Evolutionary conservation across 1,140 invertebrate species (phyloP), one percentile per base, ranked within the genome.

Genomic region (Platorchestia sp.): DNA sequence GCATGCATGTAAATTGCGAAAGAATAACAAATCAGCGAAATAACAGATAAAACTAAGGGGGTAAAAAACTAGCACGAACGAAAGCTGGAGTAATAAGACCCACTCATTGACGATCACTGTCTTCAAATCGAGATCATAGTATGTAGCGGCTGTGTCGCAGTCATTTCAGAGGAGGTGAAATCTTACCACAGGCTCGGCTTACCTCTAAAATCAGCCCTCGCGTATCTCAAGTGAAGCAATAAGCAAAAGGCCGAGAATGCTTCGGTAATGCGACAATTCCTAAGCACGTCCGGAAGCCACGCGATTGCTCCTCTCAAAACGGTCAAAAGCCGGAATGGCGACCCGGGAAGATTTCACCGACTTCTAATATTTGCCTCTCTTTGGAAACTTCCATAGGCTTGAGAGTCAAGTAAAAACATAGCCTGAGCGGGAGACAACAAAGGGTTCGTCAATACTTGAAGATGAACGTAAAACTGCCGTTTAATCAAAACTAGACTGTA

Each of bases 301-400:
- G 43, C 42, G 87, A 89, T 89, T 89, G 87, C 87, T 89, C 87
- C 43, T 89, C 87, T 89, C 87, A 89, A 89, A 89, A 89, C n/a
- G 87, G 87, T 89, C 87, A 44, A 89, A 89, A 89, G n/a, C 87
- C 41, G 41, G 87, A 44, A 89, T 89, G n/a, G 87, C 87, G 43
- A 89, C 87, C 27, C 36, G 41, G n/a, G 87, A 22, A 75, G 59
- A 75, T 75, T 75, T 75, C 59, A 75, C 59, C 59, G 59, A 75
- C 59, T 75, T 75, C 59, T 75, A 75, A 75, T 75, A 75, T 75
- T 75, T 36, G 59, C 10, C 59, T 75, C 59, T 14, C 14, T 75
- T 75, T 75, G 59, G 59, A 75, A 75, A 75, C 59, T 75, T 75
- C 59, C 59, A 10, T 3, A 36, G 59, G 59, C n/a, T 10, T 75